These are phyloP conservation scores for Acanthopleura granulata DNA, from an alignment of 2,888 invertebrate species.

Conservation along the genomic window DNA sequence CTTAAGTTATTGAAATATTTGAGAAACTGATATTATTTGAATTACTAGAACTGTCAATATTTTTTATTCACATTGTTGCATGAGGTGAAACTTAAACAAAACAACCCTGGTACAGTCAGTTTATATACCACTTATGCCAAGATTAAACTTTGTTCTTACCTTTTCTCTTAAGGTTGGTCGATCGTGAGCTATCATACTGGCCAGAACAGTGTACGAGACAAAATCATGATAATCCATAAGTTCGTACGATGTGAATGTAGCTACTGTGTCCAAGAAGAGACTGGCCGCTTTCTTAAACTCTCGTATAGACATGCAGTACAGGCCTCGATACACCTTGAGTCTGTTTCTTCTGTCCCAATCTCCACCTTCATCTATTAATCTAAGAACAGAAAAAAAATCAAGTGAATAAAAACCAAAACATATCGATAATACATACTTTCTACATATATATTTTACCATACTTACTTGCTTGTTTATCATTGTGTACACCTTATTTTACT, in stretches of 20 bases:
- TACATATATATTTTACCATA: conserved; percentile 12
- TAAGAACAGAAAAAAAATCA: conserved; percentile 35
- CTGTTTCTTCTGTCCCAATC: conserved; percentile 99
- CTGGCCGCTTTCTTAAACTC: conserved; percentile 95
- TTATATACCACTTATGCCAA: too few relatives aligned
- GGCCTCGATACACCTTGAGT: conserved; percentile 89
- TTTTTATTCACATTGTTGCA: too few relatives aligned
- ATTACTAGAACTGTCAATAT: too few relatives aligned
- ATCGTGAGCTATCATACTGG: conserved; percentile 85
- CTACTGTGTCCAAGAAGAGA: conserved; percentile 97
- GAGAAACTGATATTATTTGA: too few relatives aligned
- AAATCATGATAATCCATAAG: conserved; percentile 96
- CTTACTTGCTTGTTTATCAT: too few relatives aligned
- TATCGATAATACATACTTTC: not conserved
- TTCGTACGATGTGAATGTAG: conserved; percentile 99
- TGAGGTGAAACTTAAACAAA: too few relatives aligned
- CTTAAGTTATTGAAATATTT: too few relatives aligned
- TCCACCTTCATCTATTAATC: conserved; percentile 93
- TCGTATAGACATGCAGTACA: conserved; percentile 94
- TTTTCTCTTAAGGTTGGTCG: conserved; percentile 85
- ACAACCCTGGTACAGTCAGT: too few relatives aligned
- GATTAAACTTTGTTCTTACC: conserved; percentile 66
- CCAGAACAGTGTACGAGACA: conserved; percentile 84
- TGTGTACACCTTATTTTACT: too few relatives aligned
- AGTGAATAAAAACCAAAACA: conserved; percentile 22